Base-by-base conservation (phyloP, 2,888 invertebrate genomes). In the Oligia latruncula region DNA sequence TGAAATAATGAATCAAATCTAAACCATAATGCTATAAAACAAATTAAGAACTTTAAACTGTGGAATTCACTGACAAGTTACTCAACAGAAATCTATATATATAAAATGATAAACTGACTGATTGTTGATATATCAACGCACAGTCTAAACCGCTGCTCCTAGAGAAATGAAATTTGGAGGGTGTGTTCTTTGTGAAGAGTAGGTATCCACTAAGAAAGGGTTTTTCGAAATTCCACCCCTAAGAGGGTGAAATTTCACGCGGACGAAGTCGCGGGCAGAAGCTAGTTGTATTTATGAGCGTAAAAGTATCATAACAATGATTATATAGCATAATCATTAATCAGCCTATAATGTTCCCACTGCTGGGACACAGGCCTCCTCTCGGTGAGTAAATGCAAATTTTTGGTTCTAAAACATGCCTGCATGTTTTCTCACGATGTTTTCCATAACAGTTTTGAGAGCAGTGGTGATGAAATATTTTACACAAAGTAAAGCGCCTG, bases 1-100 rank as follows among this genome's bases (percentile, higher is more conserved):
- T 60, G 52, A 49, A 68, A 64, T 74, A 74, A 60, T 68, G n/a
- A 65, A 72, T 65, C 40, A 49, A 79, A 58, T 46, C 15, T 46
- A 11, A 49, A 11, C 55, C 8, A 55, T 2, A 23, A 43, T 5
- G 1, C 29, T 13, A 5, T 62, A 77, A 60, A 62, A 29, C 60
- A 49, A 43, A 29, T 4, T 23, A 55, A 40, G 55, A 5, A 23
- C 23, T 71, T 55, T 40, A 40, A 23, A n/a, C 55, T n/a, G 55
- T 40, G 35, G 9, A 55, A 40, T 71, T 40, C 2, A 68, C 40
- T 20, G 74, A 52, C 1, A 29, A 9, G 0, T n/a, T 35, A 35
- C 35, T 35, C 9, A 17, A 23, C 1, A 55, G n/a, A 46, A 35
- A 15, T n/a, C n/a, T n/a, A n/a, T n/a, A n/a, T n/a, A n/a, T n/a